Conservation (phyloP, 2,113 vertebrate species). For the Dendrocopos noguchii region DNA sequence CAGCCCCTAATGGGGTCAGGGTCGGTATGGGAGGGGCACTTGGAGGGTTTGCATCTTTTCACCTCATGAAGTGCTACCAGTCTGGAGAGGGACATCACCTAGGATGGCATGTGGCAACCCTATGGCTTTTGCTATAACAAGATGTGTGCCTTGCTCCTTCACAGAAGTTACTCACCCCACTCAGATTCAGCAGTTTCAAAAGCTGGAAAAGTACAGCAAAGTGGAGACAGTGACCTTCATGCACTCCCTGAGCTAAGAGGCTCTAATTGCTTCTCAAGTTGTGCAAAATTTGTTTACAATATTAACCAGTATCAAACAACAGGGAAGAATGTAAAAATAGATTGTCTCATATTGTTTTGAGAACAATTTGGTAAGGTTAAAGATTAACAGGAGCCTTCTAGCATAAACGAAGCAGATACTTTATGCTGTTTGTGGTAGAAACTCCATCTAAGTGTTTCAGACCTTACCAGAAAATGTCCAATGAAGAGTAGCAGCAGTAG, state of each 20-base stretch:
- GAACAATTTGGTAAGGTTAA: constrained; percentile 5
- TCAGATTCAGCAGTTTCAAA: background rate
- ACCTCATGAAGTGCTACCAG: background rate
- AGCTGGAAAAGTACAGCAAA: background rate
- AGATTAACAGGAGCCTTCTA: background rate
- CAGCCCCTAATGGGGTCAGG: constrained; percentile 46
- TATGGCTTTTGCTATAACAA: background rate
- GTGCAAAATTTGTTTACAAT: constrained; percentile 2
- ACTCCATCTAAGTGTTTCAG: background rate
- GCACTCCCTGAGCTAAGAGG: background rate
- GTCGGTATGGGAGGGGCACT: background rate
- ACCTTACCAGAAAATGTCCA: background rate
- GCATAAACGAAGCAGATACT: background rate
- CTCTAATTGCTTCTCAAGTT: background rate
- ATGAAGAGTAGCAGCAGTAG: background rate
- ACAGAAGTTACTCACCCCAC: background rate
- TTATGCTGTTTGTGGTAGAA: constrained; percentile 11
- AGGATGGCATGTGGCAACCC: background rate
- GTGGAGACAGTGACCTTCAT: background rate
- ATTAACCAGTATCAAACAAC: background rate
- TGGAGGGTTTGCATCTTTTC: background rate
- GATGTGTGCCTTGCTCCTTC: rapidly evolving
- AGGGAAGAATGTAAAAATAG: background rate
- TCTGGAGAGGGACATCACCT: background rate
- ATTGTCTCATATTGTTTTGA: background rate